A percentile compares a stretch with the other conserved stretches of the same genome.
Conservation (phyloP, 2,888 invertebrate species). For the Helobdella robusta region DNA sequence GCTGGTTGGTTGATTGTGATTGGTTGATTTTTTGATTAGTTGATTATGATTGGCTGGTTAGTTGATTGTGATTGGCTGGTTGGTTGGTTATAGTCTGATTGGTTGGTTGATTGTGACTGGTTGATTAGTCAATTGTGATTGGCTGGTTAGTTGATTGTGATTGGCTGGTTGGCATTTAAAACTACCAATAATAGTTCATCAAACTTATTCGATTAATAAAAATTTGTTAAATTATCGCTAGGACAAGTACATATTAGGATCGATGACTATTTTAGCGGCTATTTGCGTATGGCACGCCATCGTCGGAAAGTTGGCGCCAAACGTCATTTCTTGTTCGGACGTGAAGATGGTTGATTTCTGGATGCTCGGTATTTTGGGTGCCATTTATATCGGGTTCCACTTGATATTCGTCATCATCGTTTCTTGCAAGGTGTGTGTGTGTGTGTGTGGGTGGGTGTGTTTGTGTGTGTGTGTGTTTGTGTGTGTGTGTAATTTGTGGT, state of each 20-base stretch:
- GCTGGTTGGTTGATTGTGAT: too few relatives aligned
- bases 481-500: background rate
- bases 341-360: slow-evolving; percentile 1
- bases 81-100: too few relatives aligned
- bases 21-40: too few relatives aligned
- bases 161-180: too few relatives aligned
- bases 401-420: slow-evolving; percentile 14
- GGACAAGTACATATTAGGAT: slow-evolving; percentile 13
- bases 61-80: too few relatives aligned
- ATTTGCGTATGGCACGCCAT: slow-evolving; percentile 15
- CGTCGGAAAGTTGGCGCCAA: background rate
- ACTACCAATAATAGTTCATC: too few relatives aligned
- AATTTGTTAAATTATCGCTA: background rate
- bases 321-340: background rate
- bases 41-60: too few relatives aligned
- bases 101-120: too few relatives aligned
- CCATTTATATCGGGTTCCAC: slow-evolving; percentile 10
- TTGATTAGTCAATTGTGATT: too few relatives aligned
- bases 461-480: background rate
- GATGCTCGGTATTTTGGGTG: slow-evolving; percentile 9
- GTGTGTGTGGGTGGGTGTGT: background rate
- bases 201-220: too few relatives aligned
- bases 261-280: slow-evolving; percentile 6
- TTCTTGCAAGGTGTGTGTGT: slow-evolving; percentile 6
- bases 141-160: too few relatives aligned